Percentiles rank a stretch among this genome's conserved stretches.
These are phyloP conservation scores for Drosophila bipectinata DNA, from an alignment of 1,140 invertebrate species.

Conservation along the genomic window DNA sequence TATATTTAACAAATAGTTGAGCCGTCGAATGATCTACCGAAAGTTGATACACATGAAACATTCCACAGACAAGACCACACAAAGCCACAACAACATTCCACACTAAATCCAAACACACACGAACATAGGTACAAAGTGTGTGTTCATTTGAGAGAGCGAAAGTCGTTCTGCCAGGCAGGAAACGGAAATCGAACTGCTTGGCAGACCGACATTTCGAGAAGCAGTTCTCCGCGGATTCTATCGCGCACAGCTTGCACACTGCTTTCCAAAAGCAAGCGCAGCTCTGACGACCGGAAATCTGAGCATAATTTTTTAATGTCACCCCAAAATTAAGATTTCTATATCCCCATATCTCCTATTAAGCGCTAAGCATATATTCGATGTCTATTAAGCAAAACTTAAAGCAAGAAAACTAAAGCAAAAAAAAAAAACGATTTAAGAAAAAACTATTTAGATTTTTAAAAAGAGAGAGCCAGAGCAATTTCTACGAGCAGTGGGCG, in stretches of 20 bases:
- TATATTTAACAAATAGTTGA: slow-evolving; percentile 64
- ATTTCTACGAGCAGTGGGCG: slow-evolving; percentile 65
- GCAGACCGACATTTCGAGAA: slow-evolving; percentile 32
- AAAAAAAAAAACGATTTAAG: slow-evolving; percentile 27
- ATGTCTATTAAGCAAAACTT: slow-evolving; percentile 62
- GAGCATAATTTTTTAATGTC: slow-evolving; percentile 24
- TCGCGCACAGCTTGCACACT: slow-evolving; percentile 11
- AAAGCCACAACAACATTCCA: slow-evolving; percentile 45
- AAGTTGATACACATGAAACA: slow-evolving; percentile 67
- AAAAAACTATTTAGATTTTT: slow-evolving; percentile 56
- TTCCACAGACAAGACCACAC: slow-evolving; percentile 34
- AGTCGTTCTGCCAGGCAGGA: slow-evolving; percentile 48
- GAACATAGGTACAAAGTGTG: slow-evolving; percentile 62
- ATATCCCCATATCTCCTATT: slow-evolving; percentile 30
- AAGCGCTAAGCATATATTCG: slow-evolving; percentile 69
- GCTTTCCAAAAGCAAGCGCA: slow-evolving; percentile 44
- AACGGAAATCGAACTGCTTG: slow-evolving; percentile 26
- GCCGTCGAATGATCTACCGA: slow-evolving; percentile 70
- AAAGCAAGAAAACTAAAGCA: slow-evolving; percentile 19
- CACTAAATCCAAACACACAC: slow-evolving; percentile 30
- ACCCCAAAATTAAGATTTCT: slow-evolving; percentile 56
- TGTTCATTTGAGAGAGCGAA: slow-evolving; percentile 58
- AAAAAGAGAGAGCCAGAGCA: slow-evolving; percentile 27
- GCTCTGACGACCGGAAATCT: slow-evolving; percentile 10
- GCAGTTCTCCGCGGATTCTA: slow-evolving; percentile 15